These are phyloP conservation scores for Palythoa grandis DNA, from an alignment of 92 coral and sea anemone species.

Conservation along the genomic window DNA sequence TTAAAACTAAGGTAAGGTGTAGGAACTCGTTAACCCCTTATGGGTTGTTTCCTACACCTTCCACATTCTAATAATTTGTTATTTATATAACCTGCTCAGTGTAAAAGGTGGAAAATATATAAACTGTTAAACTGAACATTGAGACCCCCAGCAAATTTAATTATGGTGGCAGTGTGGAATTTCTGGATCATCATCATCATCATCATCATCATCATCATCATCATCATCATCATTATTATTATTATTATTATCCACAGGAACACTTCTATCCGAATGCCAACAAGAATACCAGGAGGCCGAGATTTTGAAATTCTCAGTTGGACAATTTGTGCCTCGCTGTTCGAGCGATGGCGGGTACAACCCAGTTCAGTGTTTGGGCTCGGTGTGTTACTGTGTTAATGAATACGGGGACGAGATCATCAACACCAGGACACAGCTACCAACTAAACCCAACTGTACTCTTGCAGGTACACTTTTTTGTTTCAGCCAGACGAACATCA, in stretches of 20 bases:
- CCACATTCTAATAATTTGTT: no score
- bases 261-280: conserved; percentile 71
- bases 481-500: background rate
- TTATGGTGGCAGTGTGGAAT: no score
- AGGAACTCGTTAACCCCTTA: no score
- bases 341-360: conserved; percentile 80
- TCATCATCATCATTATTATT: no score
- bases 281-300: conserved; percentile 65
- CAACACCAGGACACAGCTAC: conserved; percentile 74
- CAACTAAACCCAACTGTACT: conserved; percentile 76
- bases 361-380: conserved; percentile 75
- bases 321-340: conserved; percentile 85
- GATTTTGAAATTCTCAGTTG: conserved; percentile 56
- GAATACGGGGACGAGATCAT: conserved; percentile 87
- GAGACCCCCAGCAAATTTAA: no score
- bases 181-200: no score
- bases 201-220: no score
- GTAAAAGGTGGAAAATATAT: no score
- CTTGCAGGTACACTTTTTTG: conserved; percentile 54
- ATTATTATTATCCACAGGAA: conserved; percentile 39
- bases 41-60: no score
- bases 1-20: no score
- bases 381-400: conserved; percentile 87
- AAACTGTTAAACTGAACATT: no score
- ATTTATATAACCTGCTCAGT: no score